phyloP scores from a whole-genome alignment of 1,140 invertebrate species.

The Zaprionus vittiger region DNA sequence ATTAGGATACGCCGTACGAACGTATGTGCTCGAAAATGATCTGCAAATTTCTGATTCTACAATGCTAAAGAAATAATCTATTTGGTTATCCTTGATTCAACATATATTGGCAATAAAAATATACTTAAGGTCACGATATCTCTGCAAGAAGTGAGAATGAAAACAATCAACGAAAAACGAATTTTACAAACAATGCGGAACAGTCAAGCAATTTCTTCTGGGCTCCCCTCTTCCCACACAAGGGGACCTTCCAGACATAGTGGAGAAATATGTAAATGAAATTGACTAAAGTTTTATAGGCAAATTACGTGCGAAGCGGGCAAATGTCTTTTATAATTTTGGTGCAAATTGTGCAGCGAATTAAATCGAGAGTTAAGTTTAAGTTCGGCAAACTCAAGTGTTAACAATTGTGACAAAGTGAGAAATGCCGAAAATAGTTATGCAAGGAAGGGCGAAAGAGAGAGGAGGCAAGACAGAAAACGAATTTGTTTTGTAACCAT shows the following conservation, averaged over 20 bases:
- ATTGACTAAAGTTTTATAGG: conserved; percentile 39
- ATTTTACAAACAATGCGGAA: conserved; percentile 3
- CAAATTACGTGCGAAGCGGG: conserved; percentile 41
- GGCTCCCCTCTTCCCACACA: background rate
- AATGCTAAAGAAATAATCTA: background rate
- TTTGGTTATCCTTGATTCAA: background rate
- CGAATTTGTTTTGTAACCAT: conserved; percentile 7
- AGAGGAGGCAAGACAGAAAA: background rate
- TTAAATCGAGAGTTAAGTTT: conserved; percentile 9
- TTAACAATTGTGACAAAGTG: conserved; percentile 31
- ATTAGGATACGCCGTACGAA: conserved; percentile 17
- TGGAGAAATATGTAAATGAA: conserved; percentile 37
- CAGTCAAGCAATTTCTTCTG: background rate
- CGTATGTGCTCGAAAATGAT: background rate
- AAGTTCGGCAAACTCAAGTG: conserved; percentile 12
- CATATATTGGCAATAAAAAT: background rate
- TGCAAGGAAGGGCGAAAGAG: background rate
- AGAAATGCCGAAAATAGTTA: conserved; percentile 3
- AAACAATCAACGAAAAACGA: conserved; percentile 1
- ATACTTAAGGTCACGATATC: background rate
- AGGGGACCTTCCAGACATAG: background rate
- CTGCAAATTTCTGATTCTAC: background rate
- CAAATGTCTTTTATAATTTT: conserved; percentile 35
- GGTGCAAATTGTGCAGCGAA: conserved; percentile 14
- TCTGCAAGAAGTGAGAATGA: background rate